Base-by-base conservation (phyloP, 2,797 vertebrate genomes). In the Bucorvus abyssinicus region DNA sequence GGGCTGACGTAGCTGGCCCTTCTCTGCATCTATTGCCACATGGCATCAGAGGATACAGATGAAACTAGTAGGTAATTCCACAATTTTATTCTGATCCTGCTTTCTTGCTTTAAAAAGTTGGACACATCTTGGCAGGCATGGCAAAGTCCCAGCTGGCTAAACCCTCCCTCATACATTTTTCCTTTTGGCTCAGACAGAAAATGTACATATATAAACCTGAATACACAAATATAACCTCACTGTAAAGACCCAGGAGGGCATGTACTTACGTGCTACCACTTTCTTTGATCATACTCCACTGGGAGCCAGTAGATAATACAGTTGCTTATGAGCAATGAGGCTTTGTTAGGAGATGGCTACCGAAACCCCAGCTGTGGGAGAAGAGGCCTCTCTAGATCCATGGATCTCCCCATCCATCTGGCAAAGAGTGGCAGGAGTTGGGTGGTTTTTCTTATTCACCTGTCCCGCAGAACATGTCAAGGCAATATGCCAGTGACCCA, bases 221-320 rank as follows among this genome's bases (percentile, higher is more conserved):
- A 42, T 65, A 74, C 64, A 91, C 71, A 96, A 94, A 84, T 70
- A 81, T 19, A 84, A 79, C 71, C 52, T 92, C 81, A 78, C 85
- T 79, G 55, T 60, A 78, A 92, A 93, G 83, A 57, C 86, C 69
- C 90, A 87, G 71, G 57, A 88, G 77, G 55, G 52, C 68, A 91
- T 93, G 96, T 81, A 81, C 45, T 85, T 80, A 38, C 27, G 32
- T 88, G 45, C 50, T 91, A 59, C 64, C 42, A 40, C 74, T 94
- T 86, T 61, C n/a, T 95, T 93, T 83, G 81, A 68, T 89, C 38
- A 4, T 89, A 50, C 27, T 89, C 81, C 49, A 20, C 64, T 91
- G 32, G 20, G 42, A 94, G 34, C 60, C 38, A 50, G 80, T 82
- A 59, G 76, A 49, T 93, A 86, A 86, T 67, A 61, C 22, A 68